Percentiles rank a stretch among this genome's conserved stretches.
Evolutionary conservation across 2,113 vertebrate genomes (phyloP).

Genomic region (Lucifuga dentata): DNA sequence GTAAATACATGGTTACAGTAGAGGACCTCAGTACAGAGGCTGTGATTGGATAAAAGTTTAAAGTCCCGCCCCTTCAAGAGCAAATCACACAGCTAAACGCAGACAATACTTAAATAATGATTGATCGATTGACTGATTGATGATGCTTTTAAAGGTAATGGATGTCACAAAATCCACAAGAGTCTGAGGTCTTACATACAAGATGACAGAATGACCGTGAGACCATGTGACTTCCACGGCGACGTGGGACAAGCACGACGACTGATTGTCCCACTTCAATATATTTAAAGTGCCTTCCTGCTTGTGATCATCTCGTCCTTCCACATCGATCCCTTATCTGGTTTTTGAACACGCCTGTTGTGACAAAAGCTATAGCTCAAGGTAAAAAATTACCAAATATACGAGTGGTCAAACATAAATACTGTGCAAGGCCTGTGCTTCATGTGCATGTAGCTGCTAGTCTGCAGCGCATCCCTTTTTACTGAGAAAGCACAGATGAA

Average conservation of each 20-base stretch:
- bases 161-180: slow-evolving; percentile 20
- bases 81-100: slow-evolving; percentile 56
- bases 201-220: slow-evolving; percentile 12
- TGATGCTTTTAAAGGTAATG: slow-evolving; percentile 42
- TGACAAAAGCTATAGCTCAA: slow-evolving; percentile 45
- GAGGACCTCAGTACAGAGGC: slow-evolving; percentile 44
- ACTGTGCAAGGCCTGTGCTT: slow-evolving; percentile 77
- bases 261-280: slow-evolving; percentile 60
- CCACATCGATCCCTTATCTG: slow-evolving; percentile 51
- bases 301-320: slow-evolving; percentile 24
- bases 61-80: slow-evolving; percentile 47
- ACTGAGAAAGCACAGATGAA: slow-evolving; percentile 58
- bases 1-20: slow-evolving; percentile 67
- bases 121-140: slow-evolving; percentile 38
- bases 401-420: slow-evolving; percentile 70
- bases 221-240: slow-evolving; percentile 17
- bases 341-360: slow-evolving; percentile 53
- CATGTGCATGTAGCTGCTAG: slow-evolving; percentile 67
- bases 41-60: slow-evolving; percentile 33
- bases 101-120: slow-evolving; percentile 45
- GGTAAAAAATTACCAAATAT: slow-evolving; percentile 59
- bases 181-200: slow-evolving; percentile 29
- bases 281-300: slow-evolving; percentile 69
- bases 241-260: too few relatives aligned
- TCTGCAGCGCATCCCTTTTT: slow-evolving; percentile 52